These are phyloP conservation scores for Bombus haemorrhoidalis DNA, from an alignment of 1,140 invertebrate species.

Conservation along the genomic window DNA sequence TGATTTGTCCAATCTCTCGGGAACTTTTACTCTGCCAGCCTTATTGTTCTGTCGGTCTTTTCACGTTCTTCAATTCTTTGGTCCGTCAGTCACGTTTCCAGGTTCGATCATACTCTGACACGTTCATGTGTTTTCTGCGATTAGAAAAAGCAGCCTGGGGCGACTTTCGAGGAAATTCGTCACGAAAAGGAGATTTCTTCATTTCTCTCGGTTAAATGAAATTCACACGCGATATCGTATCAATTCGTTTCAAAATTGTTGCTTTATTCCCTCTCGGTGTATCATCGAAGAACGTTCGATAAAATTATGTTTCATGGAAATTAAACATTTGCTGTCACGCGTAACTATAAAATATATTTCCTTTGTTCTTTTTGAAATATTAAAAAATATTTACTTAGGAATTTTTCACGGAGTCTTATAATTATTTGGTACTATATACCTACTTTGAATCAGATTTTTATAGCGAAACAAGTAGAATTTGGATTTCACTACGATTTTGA, in stretches of 20 bases:
- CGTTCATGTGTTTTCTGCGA: not conserved
- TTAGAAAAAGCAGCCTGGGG: not conserved
- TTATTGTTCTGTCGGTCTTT: not conserved
- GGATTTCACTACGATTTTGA: not conserved
- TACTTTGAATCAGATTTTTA: too few species aligned
- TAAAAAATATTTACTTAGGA: too few species aligned
- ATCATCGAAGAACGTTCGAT: too few species aligned
- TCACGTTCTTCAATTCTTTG: slow-evolving; percentile 13
- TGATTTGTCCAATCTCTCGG: slow-evolving; percentile 5
- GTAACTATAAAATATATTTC: not conserved
- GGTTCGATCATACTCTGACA: slow-evolving; percentile 12
- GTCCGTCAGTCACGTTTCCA: slow-evolving; percentile 28
- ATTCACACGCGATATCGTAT: slow-evolving; percentile 11
- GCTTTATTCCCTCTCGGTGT: not conserved
- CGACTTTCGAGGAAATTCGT: slow-evolving; percentile 4
- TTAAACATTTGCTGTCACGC: not conserved
- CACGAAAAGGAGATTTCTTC: slow-evolving; percentile 16
- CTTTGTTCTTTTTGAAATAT: not conserved
- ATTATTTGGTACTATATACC: too few species aligned
- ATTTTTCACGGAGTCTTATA: too few species aligned
- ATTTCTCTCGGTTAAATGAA: not conserved
- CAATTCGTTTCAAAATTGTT: not conserved
- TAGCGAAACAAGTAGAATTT: not conserved
- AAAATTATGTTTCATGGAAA: not conserved
- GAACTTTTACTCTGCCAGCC: not conserved